Evolutionary conservation across 2,113 vertebrate genomes (phyloP), one percentile per base, ranked within the genome.

Genomic region (Monopterus albus): DNA sequence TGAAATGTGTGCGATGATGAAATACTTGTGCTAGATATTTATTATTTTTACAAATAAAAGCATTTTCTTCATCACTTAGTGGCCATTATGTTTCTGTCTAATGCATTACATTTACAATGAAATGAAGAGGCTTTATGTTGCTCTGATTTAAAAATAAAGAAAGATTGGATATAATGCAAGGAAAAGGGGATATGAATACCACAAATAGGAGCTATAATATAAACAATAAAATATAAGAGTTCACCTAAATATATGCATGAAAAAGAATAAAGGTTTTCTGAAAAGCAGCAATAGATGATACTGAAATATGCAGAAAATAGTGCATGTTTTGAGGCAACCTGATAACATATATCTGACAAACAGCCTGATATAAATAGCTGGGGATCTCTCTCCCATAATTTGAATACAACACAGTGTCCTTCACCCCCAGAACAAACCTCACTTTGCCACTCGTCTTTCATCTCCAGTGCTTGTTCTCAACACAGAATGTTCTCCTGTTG

Each of bases 31-130:
- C 38, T 73, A 60, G 65, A 72, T 75, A 79, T 84, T 72, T 79
- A 49, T 71, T 85, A 73, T 85, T 87, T 87, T 80, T 81, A 39
- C 6, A 26, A 90, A 87, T 84, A 88, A 90, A 90, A 77, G 21
- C 28, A 4, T 6, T 13, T 8, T 59, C 43, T 40, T 61, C 25
- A 39, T 46, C 21, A 25, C 3, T 20, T 40, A 52, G 18, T 39
- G 11, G 5, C 29, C 12, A 6, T 18, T 11, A 6, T 7, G 57
- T 53, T 11, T 9, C 29, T 62, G 20, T 59, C 2, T 39, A 1
- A 29, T 21, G 18, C 38, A 36, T n/a, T n/a, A n/a, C n/a, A n/a
- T n/a, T n/a, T n/a, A n/a, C n/a, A n/a, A n/a, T n/a, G n/a, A n/a
- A n/a, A n/a, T n/a, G n/a, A n/a, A n/a, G n/a, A n/a, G n/a, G n/a